Evolutionary conservation across 2,113 vertebrate genomes (phyloP).

Genomic region (Anoura caudifer): DNA sequence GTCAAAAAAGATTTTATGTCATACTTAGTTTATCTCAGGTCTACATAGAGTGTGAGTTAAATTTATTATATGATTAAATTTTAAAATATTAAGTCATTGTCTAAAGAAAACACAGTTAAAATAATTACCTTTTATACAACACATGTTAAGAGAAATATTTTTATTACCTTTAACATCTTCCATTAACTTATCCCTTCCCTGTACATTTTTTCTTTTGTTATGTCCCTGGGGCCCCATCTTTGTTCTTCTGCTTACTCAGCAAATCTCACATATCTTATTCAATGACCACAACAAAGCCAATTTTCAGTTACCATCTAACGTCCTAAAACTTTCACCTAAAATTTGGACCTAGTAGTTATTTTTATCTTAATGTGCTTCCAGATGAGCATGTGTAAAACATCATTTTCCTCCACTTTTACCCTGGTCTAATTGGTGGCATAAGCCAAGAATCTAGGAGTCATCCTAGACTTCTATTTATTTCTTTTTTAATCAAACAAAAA

Average conservation of each 20-base stretch:
- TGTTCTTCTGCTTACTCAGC: neutral
- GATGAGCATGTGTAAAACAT: neutral
- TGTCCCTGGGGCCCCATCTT: neutral
- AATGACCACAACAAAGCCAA: neutral
- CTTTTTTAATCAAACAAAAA: neutral
- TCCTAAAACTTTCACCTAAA: neutral
- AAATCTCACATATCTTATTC: neutral
- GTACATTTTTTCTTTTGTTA: neutral
- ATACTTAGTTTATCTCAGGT: neutral
- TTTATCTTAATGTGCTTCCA: neutral
- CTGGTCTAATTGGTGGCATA: neutral
- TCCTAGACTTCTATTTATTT: neutral
- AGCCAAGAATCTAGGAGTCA: neutral
- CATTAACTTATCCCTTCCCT: neutral
- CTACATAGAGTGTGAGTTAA: neutral
- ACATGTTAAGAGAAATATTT: neutral
- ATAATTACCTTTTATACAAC: neutral
- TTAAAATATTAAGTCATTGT: conserved; percentile 1
- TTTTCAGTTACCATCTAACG: neutral
- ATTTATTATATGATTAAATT: neutral
- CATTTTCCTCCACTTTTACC: neutral
- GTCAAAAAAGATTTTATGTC: neutral
- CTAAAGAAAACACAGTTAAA: neutral
- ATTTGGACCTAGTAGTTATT: neutral
- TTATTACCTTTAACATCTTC: neutral